A percentile compares a stretch with the other conserved stretches of the same genome.
phyloP scores from a whole-genome alignment of 2,113 vertebrate genomes.

The Azemiops feae region DNA sequence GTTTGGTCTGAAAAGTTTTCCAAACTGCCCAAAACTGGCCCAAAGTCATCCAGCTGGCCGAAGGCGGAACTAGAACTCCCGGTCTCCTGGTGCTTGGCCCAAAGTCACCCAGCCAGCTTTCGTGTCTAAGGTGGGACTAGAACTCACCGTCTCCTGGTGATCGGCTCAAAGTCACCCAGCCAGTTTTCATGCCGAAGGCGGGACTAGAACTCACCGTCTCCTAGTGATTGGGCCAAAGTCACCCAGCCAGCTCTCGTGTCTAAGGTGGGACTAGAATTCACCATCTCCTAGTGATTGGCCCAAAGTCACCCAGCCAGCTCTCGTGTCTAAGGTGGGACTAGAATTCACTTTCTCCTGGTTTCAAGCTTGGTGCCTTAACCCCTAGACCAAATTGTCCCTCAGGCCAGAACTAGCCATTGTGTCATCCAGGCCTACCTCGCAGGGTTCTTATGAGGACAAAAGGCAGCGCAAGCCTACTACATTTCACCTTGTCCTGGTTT shows the following conservation, averaged over 20 bases:
- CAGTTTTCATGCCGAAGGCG: no score
- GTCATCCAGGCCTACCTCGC: neutral
- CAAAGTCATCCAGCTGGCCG: no score
- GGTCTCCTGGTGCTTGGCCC: no score
- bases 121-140: no score
- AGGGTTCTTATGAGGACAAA: neutral
- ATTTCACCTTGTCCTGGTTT: neutral
- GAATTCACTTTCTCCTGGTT: neutral
- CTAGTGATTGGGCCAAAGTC: neutral
- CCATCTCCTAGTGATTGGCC: neutral
- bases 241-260: rapidly evolving
- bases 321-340: neutral
- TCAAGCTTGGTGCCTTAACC: neutral
- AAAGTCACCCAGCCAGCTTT: no score
- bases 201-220: no score
- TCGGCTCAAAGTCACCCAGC: no score
- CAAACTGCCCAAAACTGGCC: neutral
- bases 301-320: no score
- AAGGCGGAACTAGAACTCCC: no score
- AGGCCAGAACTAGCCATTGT: neutral
- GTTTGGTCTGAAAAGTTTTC: neutral
- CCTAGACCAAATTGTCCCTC: neutral
- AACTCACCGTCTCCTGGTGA: no score
- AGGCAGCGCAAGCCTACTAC: neutral
- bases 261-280: neutral